A percentile compares a stretch with the other conserved stretches of the same genome.
Conservation (phyloP, 1,140 invertebrate species). For the Delia radicum region DNA sequence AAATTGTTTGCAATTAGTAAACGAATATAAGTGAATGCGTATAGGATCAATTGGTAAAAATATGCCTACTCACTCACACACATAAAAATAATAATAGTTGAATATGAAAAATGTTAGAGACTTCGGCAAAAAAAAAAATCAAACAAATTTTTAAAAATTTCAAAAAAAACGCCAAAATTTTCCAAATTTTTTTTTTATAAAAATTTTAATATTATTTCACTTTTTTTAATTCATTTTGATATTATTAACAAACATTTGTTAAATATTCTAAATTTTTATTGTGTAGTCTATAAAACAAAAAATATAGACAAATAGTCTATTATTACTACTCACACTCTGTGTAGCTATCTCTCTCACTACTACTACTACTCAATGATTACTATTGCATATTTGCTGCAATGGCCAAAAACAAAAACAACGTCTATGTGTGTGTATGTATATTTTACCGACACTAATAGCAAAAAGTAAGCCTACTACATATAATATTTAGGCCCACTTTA, state of each 20-base stretch:
- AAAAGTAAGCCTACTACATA: not conserved
- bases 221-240: not conserved
- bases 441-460: constrained; percentile 1
- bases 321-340: not conserved
- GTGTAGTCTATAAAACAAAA: not conserved
- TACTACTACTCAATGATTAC: not conserved
- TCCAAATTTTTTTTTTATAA: not conserved
- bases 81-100: not conserved
- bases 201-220: not conserved
- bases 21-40: not conserved
- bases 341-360: not conserved
- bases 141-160: no score
- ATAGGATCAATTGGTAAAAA: not conserved
- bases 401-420: no score
- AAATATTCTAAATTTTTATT: not conserved
- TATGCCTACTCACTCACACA: not conserved
- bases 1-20: not conserved
- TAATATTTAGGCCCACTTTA: not conserved
- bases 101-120: no score
- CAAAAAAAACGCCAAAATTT: no score
- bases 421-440: no score
- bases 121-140: no score
- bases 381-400: not conserved
- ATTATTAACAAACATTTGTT: not conserved
- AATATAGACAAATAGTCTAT: not conserved